Conservation (phyloP, 2,797 vertebrate species). For the Natrix natrix region DNA sequence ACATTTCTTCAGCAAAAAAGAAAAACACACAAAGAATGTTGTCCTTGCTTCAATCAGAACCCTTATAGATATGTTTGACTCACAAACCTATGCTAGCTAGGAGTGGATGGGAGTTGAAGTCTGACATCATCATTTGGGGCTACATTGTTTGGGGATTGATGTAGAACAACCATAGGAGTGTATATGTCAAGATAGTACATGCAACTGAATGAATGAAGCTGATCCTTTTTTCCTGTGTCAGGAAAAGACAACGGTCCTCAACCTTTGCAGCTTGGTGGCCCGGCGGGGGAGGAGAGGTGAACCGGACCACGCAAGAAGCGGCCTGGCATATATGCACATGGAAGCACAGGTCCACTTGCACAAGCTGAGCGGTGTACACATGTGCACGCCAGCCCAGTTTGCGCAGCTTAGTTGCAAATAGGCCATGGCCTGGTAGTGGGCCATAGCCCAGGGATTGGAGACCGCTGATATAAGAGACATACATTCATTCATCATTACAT, state of each 20-base stretch:
- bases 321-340: too few species aligned
- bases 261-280: too few species aligned
- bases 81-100: background rate
- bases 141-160: background rate
- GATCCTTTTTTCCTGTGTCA: background rate
- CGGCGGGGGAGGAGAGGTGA: too few species aligned
- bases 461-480: too few species aligned
- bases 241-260: background rate
- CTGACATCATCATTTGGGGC: background rate
- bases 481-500: background rate
- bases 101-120: background rate
- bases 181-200: background rate
- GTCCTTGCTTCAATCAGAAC: background rate
- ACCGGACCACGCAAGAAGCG: too few species aligned
- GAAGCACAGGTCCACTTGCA: too few species aligned
- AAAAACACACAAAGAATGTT: background rate
- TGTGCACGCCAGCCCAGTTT: too few species aligned
- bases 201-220: background rate
- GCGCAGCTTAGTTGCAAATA: too few species aligned
- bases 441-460: too few species aligned
- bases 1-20: background rate
- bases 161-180: background rate
- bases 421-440: too few species aligned
- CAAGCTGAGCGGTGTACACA: too few species aligned
- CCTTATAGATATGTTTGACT: background rate